phyloP scores from a whole-genome alignment of 2,113 vertebrate genomes.

The Mustelus asterias region DNA sequence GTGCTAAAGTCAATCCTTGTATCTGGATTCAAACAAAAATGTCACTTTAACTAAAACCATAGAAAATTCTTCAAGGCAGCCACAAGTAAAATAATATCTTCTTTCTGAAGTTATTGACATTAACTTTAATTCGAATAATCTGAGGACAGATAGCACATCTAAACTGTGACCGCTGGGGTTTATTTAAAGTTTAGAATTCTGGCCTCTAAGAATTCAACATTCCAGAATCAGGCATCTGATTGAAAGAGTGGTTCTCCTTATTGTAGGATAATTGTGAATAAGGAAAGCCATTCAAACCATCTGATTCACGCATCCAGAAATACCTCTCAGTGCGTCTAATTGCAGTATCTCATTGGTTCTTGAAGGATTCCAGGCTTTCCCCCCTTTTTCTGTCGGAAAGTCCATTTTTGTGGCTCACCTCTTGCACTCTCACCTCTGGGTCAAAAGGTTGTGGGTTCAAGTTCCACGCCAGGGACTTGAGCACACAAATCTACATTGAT shows the following conservation, averaged over 20 bases:
- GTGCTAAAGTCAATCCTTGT: neutral
- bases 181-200: neutral
- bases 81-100: neutral
- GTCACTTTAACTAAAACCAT: constrained; percentile 12
- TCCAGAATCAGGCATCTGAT: neutral
- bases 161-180: neutral
- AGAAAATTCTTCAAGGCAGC: neutral
- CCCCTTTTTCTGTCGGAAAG: neutral
- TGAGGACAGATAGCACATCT: neutral
- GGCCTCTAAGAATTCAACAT: neutral
- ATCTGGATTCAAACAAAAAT: constrained; percentile 9
- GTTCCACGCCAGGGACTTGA: neutral
- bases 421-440: neutral
- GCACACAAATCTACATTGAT: neutral
- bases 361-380: neutral
- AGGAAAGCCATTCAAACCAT: neutral
- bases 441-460: neutral
- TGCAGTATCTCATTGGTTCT: neutral
- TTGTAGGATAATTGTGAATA: neutral
- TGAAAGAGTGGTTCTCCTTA: neutral
- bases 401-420: neutral
- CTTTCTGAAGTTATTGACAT: neutral
- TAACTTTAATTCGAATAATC: neutral
- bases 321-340: neutral
- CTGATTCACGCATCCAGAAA: neutral